Base-by-base conservation (phyloP, 2,797 vertebrate genomes). In the Enteromius unitaeniatus region DNA sequence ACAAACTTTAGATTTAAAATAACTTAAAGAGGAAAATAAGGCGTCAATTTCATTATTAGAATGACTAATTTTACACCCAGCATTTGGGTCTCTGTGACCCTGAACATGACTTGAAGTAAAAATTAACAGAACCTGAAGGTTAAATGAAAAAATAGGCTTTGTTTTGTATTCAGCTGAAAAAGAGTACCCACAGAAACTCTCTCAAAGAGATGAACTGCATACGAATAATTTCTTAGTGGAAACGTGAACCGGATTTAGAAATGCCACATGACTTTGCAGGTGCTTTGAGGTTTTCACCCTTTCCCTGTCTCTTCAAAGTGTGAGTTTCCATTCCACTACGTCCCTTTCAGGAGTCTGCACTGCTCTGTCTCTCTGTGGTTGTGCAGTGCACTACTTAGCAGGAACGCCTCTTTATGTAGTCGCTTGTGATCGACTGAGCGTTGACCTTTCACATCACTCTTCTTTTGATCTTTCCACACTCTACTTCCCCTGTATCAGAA, bases 381-480 rank as follows among this genome's bases (percentile, higher is more conserved):
- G 78, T 68, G 79, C 68, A 84, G 78, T 85, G 84, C 72, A 83
- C 55, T 83, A 89, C 81, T 84, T 89, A 86, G 86, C 65, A 73
- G 88, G 87, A 89, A 88, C 88, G 64, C 88, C 86, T 89, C 79
- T 83, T 87, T 70, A 83, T 88, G 84, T 85, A 82, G 87, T 88
- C 65, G 86, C 88, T 90, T 90, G 89, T 85, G 89, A 91, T 91
- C 84, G 60, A 92, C 91, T 88, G 89, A 91, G 88, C 87, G 67
- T 88, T 93, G 93, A 94, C 93, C 94, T 91, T 94, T 89, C 85
- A 85, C 67, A 75, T 87, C 87, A 80, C 82, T 87, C 86, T 88
- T 84, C 82, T 92, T 95, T 95, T 95, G 92, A 95, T 94, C 93
- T 87, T 23, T 89, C 91, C 88, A 90, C 91, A 87, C 77, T 91